phyloP scores from a whole-genome alignment of 1,140 invertebrate species.

The Pseudobourletiella spinata region DNA sequence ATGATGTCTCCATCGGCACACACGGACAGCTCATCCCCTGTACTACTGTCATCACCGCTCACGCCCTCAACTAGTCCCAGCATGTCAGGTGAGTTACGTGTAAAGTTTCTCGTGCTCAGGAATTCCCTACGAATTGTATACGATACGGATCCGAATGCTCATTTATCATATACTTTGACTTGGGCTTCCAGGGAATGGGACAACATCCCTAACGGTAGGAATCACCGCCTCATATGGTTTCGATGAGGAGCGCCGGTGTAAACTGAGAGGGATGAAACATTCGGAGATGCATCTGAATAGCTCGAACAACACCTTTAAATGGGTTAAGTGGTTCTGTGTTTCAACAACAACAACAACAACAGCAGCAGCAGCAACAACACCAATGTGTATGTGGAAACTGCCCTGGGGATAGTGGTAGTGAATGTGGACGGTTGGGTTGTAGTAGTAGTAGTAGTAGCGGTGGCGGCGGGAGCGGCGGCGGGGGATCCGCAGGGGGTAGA shows the following conservation, averaged over 20 bases:
- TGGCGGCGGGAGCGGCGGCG: no score
- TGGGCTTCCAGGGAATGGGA: conserved; percentile 21
- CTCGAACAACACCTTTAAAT: no score
- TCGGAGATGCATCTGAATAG: no score
- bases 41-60: conserved; percentile 15
- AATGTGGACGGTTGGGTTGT: neutral
- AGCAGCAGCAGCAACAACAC: neutral
- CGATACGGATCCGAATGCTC: no score
- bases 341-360: neutral
- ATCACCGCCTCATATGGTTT: conserved; percentile 35
- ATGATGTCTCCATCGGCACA: conserved; percentile 21
- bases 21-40: conserved; percentile 18
- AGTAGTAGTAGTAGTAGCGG: no score
- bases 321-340: conserved; percentile 4
- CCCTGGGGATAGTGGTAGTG: conserved; percentile 1
- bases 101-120: no score
- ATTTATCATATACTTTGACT: no score
- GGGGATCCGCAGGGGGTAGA: no score
- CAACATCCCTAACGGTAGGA: conserved; percentile 34
- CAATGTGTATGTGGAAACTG: conserved; percentile 19
- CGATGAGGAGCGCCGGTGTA: conserved; percentile 25
- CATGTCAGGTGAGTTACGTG: conserved; percentile 3
- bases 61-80: conserved; percentile 21
- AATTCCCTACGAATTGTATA: no score
- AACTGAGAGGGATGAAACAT: conserved; percentile 8